These are phyloP conservation scores for Brachyhypopomus gauderio DNA, from an alignment of 2,113 vertebrate species.

Conservation along the genomic window DNA sequence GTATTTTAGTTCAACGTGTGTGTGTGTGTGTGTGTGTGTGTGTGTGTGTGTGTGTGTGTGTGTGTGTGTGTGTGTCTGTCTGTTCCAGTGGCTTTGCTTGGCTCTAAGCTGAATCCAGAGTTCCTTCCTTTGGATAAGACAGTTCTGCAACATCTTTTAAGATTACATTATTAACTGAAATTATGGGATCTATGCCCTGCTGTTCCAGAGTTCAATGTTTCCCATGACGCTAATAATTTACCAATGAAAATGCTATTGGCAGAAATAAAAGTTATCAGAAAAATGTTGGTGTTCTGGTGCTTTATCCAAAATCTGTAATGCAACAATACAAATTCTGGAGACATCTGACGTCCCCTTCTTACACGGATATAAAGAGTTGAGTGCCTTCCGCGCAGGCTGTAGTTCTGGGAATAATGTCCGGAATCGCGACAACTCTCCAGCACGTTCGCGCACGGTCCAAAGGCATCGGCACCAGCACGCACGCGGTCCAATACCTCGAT, in stretches of 20 bases:
- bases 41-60: background rate
- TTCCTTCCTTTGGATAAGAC: background rate
- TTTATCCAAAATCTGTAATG: no score
- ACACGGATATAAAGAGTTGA: no score
- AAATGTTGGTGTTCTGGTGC: no score
- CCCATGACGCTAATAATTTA: no score
- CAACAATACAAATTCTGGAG: no score
- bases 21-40: conserved; percentile 6
- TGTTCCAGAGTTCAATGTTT: no score
- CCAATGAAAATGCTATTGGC: no score
- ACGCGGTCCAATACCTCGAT: conserved; percentile 77
- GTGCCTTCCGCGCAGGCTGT: background rate
- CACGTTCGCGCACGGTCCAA: conserved; percentile 44
- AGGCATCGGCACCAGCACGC: conserved; percentile 75
- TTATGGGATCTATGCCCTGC: no score
- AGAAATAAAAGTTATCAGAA: no score
- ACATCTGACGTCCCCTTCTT: no score
- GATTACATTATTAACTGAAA: no score
- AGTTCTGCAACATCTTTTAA: no score
- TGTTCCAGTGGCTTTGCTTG: conserved; percentile 66
- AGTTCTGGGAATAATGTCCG: conserved; percentile 56
- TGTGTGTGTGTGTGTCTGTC: conserved; percentile 13
- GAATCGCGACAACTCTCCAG: conserved; percentile 50
- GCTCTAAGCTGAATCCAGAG: conserved; percentile 55
- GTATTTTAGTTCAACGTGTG: background rate